A percentile compares a stretch with the other conserved stretches of the same genome.
Conservation (phyloP, 2,888 invertebrate species). For the Amphipoea lucens region DNA sequence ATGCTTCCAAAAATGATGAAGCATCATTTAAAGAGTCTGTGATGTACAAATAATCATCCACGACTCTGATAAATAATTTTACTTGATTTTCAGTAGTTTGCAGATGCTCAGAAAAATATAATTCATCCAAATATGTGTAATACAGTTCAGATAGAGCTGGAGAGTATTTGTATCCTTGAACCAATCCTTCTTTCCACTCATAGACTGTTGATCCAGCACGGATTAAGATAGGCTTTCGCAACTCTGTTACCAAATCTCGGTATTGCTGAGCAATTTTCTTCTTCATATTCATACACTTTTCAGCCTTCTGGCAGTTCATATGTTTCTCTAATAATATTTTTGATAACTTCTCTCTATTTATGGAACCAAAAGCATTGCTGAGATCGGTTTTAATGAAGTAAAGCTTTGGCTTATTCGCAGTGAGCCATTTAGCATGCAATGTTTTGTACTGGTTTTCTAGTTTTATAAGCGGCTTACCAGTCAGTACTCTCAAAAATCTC, state of each 20-base stretch:
- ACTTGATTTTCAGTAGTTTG: conserved; percentile 68
- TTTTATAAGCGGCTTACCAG: conserved; percentile 71
- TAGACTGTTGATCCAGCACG: conserved; percentile 86
- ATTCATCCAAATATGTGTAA: conserved; percentile 82
- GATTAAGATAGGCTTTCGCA: conserved; percentile 82
- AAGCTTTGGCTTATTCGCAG: conserved; percentile 79
- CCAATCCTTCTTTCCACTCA: conserved; percentile 86
- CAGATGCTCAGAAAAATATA: conserved; percentile 77
- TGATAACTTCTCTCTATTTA: conserved; percentile 79
- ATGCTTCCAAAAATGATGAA: conserved; percentile 78
- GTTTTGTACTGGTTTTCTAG: conserved; percentile 77
- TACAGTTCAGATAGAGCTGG: conserved; percentile 88
- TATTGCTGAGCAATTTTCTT: conserved; percentile 79
- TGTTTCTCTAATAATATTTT: conserved; percentile 80
- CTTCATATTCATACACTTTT: conserved; percentile 74
- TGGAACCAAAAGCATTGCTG: conserved; percentile 88
- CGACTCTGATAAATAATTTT: conserved; percentile 83
- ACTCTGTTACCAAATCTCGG: conserved; percentile 80
- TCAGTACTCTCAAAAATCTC: conserved; percentile 76
- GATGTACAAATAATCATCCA: conserved; percentile 88
- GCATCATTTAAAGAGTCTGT: conserved; percentile 84
- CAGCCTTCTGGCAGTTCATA: conserved; percentile 74
- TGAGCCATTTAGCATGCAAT: conserved; percentile 79
- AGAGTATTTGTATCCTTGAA: conserved; percentile 88
- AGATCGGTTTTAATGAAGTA: conserved; percentile 88